Base-by-base conservation (phyloP, 2,113 vertebrate genomes). In the Meriones unguiculatus region DNA sequence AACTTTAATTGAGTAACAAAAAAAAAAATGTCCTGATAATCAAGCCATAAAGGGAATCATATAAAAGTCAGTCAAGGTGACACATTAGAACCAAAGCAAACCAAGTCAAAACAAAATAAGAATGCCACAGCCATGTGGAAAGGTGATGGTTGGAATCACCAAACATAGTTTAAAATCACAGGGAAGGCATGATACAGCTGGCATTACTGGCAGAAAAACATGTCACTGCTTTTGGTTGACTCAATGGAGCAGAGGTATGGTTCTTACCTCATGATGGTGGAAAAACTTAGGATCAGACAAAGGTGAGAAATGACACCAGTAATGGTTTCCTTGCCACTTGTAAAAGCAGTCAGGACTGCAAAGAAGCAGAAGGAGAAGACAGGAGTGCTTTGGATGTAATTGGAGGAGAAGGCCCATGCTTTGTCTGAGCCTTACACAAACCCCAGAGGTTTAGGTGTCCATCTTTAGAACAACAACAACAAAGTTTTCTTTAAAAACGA, bases 381-480 rank as follows among this genome's bases (percentile, higher is more conserved):
- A 25, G 9, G 69, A 5, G n/a, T 4, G n/a, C 8, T 73, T 5
- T 7, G 5, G 4, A 0, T 57, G 3, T 2, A 7, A 5, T 2
- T 20, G 8, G 84, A 38, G 4, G 30, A 69, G 62, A 14, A 13
- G 5, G 12, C 70, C 70, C 7, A n/a, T n/a, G 70, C 70, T 65
- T 73, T 25, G 22, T 2, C 30, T 57, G 15, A 0, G 5, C 32
- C n/a, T 0, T 54, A 46, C 59, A 22, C 0, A 50, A 62, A 35
- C 35, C 22, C 10, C 24, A 13, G 46, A 20, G 11, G 2, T 46
- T 17, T 38, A 32, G 38, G 8, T 17, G 20, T 10, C 28, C 46
- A 2, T 50, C 1, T 7, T 64, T 35, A 10, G 3, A 35, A 1
- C 5, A 9, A 35, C 38, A 9, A 30, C 38, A 5, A 28, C 17